Percentiles rank a stretch among this genome's conserved stretches.
These are phyloP conservation scores for Xanthorhoe designata DNA, from an alignment of 2,888 invertebrate genomes.

Conservation along the genomic window DNA sequence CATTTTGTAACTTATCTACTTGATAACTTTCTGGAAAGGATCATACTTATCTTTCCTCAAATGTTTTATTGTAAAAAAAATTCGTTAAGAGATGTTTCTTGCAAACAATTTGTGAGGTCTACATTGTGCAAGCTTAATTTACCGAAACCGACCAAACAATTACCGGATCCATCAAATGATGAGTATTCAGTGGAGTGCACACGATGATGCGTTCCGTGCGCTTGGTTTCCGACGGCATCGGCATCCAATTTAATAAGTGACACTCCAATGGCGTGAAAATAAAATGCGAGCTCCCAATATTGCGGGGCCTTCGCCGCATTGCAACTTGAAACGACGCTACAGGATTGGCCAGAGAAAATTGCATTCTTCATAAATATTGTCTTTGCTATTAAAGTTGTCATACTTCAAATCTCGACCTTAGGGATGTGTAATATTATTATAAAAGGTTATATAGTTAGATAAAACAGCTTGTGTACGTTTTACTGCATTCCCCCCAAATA, in stretches of 20 bases:
- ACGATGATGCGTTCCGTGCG: constrained; percentile 23
- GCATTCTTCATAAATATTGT: background rate
- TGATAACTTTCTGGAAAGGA: background rate
- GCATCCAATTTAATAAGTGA: constrained; percentile 36
- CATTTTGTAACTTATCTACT: background rate
- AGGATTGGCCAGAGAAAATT: constrained; percentile 3
- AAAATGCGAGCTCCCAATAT: constrained; percentile 31
- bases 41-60: background rate
- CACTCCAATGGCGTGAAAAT: constrained; percentile 31
- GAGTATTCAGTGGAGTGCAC: constrained; percentile 16
- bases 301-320: constrained; percentile 13
- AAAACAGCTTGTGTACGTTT: background rate
- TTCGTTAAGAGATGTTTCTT: too few relatives aligned
- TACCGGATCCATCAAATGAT: constrained; percentile 24
- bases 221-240: constrained; percentile 19
- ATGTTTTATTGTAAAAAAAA: background rate
- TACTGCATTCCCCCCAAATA: background rate
- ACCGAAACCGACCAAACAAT: constrained; percentile 15
- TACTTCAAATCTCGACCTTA: background rate
- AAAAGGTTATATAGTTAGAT: too few relatives aligned
- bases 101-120: background rate
- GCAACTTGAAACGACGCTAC: background rate
- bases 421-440: background rate
- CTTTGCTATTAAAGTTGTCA: background rate
- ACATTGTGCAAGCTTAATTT: background rate